Base-by-base conservation (phyloP, 2,888 invertebrate genomes). In the Tubulanus polymorphus region DNA sequence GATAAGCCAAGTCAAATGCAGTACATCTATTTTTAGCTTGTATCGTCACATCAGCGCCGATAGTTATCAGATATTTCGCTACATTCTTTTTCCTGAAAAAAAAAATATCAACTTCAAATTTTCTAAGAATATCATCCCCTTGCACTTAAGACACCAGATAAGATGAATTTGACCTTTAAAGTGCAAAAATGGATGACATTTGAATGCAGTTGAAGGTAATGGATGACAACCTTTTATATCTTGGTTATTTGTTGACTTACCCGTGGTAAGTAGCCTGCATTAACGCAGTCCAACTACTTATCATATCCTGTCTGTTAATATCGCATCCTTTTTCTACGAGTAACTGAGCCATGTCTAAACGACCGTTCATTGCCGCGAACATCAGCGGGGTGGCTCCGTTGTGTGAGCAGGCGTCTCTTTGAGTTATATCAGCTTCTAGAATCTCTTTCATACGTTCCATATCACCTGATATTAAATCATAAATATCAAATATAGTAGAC, bases 181-280 rank as follows among this genome's bases (percentile, higher is more conserved):
- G n/a, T n/a, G n/a, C n/a, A n/a, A n/a, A n/a, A n/a, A n/a, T n/a
- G n/a, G n/a, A n/a, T n/a, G n/a, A n/a, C n/a, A n/a, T n/a, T n/a
- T n/a, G n/a, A n/a, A n/a, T n/a, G n/a, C n/a, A n/a, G n/a, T n/a
- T n/a, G n/a, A n/a, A n/a, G n/a, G n/a, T n/a, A n/a, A n/a, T n/a
- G n/a, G n/a, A n/a, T n/a, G n/a, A n/a, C n/a, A n/a, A n/a, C n/a
- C n/a, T n/a, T n/a, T n/a, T n/a, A n/a, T n/a, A n/a, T n/a, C n/a
- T n/a, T n/a, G n/a, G n/a, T n/a, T n/a, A n/a, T n/a, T n/a, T n/a
- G n/a, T n/a, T 3, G 25, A 48, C 59, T 51, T 63, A 80, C 79
- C 79, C 79, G 65, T 80, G 78, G 59, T 75, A 79, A 1, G 78
- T 77, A 18, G 80, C 79, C 64, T 80, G 79, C 79, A 80, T 80